Evolutionary conservation across 92 coral and sea anemone species (phyloP).

Genomic region (Galaxea fascicularis): DNA sequence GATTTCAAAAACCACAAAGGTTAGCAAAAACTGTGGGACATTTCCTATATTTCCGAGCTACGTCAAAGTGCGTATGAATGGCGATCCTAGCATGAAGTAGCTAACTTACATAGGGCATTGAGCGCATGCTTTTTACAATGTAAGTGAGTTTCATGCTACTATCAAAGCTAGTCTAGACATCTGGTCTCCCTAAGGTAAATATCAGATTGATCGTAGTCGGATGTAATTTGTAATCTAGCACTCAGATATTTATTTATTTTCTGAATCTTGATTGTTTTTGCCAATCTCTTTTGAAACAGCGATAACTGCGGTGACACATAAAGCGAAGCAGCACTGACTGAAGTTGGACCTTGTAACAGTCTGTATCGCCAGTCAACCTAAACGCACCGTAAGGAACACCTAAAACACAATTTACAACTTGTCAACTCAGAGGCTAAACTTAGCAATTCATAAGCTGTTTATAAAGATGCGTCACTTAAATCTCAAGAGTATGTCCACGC

Average conservation of each 20-base stretch:
- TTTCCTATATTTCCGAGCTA: slow-evolving; percentile 12
- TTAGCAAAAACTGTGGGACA: slow-evolving; percentile 21
- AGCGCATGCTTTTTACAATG: slow-evolving; percentile 23
- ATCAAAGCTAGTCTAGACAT: slow-evolving; percentile 50
- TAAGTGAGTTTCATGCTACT: slow-evolving; percentile 33
- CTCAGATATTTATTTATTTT: slow-evolving; percentile 43
- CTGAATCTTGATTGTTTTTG: slow-evolving; percentile 38
- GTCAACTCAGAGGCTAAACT: slow-evolving; percentile 5
- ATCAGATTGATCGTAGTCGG: slow-evolving; percentile 42
- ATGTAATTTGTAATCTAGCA: slow-evolving; percentile 37
- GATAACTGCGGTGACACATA: slow-evolving; percentile 49
- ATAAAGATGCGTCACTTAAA: slow-evolving; percentile 24
- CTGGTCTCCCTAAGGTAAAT: slow-evolving; percentile 36
- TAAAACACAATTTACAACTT: background rate
- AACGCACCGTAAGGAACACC: slow-evolving; percentile 19
- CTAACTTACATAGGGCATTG: background rate
- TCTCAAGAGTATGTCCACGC: slow-evolving; percentile 17
- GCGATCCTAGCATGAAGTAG: background rate
- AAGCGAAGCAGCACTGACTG: slow-evolving; percentile 33
- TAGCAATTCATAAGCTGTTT: slow-evolving; percentile 8
- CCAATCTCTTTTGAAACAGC: slow-evolving; percentile 37
- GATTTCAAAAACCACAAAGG: slow-evolving; percentile 26
- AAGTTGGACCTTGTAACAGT: slow-evolving; percentile 33
- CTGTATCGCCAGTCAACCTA: slow-evolving; percentile 9
- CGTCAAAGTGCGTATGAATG: slow-evolving; percentile 18